Base-by-base conservation (phyloP, 2,113 vertebrate genomes). In the Salvator merianae region DNA sequence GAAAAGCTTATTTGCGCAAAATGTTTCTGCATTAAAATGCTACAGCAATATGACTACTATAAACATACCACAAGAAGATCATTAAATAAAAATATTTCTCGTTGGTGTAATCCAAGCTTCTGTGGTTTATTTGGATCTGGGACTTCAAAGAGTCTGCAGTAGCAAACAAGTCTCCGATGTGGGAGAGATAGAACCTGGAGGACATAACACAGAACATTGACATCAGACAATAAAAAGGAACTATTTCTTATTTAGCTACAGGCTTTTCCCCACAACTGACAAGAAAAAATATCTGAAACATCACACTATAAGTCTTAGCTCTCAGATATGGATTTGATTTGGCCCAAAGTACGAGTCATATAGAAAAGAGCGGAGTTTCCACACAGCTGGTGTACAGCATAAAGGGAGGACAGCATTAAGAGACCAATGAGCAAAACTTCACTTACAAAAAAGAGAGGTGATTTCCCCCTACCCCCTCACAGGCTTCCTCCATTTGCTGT, bases 81-180 rank as follows among this genome's bases (percentile, higher is more conserved):
- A 55, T 99, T 99, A 84, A 99, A 99, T 73, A 99, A 97, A 95
- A 99, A 99, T 94, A 99, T 99, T 94, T 99, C 98, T 91, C 98
- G 94, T 91, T 99, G 98, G 92, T 99, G 98, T 82, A 99, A 93
- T 34, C 98, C 98, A 76, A 99, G 95, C 87, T 99, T 99, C 92
- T 99, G 98, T 65, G 98, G 98, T 94, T 99, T 99, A 90, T 98
- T 99, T 87, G 98, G 98, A 92, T 99, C 98, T 24, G 98, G 98
- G 65, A 99, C 98, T 94, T 99, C 98, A 85, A 99, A 99, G 28
- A 99, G 96, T 85, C 98, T 96, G 89, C 98, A 99, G 95, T 99
- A 99, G 94, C 98, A 99, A 83, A 99, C 98, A 63, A 99, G 95
- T 59, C 98, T 96, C n/a, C 98, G 96, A 88, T 99, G 98, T 66